phyloP scores from a whole-genome alignment of 2,888 invertebrate species.

The Eupithecia centaureata region DNA sequence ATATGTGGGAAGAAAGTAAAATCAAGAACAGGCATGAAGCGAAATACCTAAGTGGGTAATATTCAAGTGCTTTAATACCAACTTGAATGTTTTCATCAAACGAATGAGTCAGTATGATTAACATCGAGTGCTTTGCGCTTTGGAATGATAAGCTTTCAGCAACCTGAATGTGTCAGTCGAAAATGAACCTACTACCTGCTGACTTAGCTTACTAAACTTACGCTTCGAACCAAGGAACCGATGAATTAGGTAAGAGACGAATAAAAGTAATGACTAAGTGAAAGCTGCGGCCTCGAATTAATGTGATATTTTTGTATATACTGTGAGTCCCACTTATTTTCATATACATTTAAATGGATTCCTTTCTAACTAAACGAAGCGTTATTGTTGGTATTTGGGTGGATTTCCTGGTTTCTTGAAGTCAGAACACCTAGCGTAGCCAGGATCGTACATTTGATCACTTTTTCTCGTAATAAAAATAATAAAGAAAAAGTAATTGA shows the following conservation, averaged over 20 bases:
- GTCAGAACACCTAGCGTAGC: conserved; percentile 53
- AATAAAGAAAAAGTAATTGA: conserved; percentile 41
- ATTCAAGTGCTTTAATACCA: conserved; percentile 42
- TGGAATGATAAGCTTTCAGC: conserved; percentile 46
- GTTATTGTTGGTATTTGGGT: conserved; percentile 68
- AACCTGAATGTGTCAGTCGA: conserved; percentile 31
- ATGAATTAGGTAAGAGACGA: conserved; percentile 77
- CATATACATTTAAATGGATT: conserved; percentile 83
- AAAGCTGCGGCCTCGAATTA: conserved; percentile 85
- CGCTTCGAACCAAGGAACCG: conserved; percentile 72
- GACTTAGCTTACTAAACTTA: conserved; percentile 66
- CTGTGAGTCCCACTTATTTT: conserved; percentile 84
- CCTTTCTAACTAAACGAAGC: conserved; percentile 76
- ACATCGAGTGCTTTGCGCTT: conserved; percentile 57
- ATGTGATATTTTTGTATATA: conserved; percentile 85
- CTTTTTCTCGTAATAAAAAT: conserved; percentile 33
- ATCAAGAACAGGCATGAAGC: conserved; percentile 50
- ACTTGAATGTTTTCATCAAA: conserved; percentile 44
- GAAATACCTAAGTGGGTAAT: conserved; percentile 39
- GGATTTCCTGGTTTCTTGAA: conserved; percentile 57
- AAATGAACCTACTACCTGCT: conserved; percentile 46
- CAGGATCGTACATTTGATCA: conserved; percentile 37
- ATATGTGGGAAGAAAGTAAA: conserved; percentile 46
- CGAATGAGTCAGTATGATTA: conserved; percentile 34
- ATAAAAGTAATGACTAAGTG: conserved; percentile 78